Conservation (phyloP, 2,113 vertebrate species). For the Eublepharis macularius region DNA sequence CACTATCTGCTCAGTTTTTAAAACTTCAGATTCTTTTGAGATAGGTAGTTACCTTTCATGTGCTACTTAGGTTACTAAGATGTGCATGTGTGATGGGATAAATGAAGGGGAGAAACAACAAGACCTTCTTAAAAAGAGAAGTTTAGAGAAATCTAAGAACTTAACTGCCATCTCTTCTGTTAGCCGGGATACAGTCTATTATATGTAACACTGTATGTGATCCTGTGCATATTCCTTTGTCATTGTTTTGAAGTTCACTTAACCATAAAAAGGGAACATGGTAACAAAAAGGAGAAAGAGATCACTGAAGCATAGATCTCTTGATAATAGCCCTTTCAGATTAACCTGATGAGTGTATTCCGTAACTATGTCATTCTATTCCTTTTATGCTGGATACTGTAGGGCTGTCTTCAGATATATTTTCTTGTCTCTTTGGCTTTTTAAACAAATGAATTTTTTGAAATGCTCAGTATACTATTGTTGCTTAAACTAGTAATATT, state of each 20-base stretch:
- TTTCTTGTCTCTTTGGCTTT: conserved; percentile 57
- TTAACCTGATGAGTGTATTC: conserved; percentile 58
- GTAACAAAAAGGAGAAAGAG: conserved; percentile 54
- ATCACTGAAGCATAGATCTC: conserved; percentile 60
- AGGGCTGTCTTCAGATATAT: conserved; percentile 46
- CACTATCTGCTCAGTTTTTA: conserved; percentile 50
- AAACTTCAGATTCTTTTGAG: conserved; percentile 47
- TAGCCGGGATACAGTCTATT: conserved; percentile 55
- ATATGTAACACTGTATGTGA: conserved; percentile 43
- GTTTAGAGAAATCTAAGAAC: conserved; percentile 52
- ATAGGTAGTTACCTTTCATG: conserved; percentile 33
- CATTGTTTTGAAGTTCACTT: conserved; percentile 69
- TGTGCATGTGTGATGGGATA: conserved; percentile 34
- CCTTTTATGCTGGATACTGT: conserved; percentile 56
- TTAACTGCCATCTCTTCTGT: conserved; percentile 46
- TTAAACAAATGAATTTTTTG: conserved; percentile 59
- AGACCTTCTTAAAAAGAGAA: conserved; percentile 49
- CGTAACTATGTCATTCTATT: conserved; percentile 48
- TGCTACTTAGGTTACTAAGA: conserved; percentile 32
- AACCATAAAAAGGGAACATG: conserved; percentile 66
- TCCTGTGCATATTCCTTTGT: conserved; percentile 62
- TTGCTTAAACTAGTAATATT: conserved; percentile 61
- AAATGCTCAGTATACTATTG: conserved; percentile 35
- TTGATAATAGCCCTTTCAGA: conserved; percentile 68
- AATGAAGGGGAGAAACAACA: conserved; percentile 46